Evolutionary conservation across 2,113 vertebrate genomes (phyloP).

Genomic region (Mus pahari): DNA sequence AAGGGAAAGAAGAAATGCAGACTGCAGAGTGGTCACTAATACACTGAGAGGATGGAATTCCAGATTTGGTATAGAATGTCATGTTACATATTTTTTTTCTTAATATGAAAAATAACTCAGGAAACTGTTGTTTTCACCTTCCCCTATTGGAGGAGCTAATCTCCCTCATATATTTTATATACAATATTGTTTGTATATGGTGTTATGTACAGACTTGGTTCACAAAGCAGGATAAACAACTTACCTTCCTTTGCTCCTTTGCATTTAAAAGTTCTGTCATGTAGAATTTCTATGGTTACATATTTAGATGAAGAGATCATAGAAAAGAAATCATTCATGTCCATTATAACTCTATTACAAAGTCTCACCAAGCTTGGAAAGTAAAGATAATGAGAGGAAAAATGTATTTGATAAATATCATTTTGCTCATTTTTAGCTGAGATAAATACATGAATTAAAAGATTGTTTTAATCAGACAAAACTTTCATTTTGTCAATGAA

Average conservation of each 20-base stretch:
- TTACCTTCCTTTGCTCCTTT: not conserved
- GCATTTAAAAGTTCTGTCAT: not conserved
- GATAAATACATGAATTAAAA: not conserved
- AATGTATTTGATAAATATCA: not conserved
- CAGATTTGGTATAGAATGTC: not conserved
- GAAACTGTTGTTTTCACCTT: not conserved
- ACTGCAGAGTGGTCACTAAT: rapidly evolving
- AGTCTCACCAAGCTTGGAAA: not conserved
- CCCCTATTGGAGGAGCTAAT: not conserved
- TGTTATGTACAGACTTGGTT: not conserved
- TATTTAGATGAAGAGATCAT: not conserved
- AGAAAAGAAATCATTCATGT: not conserved
- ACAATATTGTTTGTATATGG: not conserved
- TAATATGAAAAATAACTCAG: not conserved
- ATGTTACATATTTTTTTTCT: not conserved
- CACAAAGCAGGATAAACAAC: not conserved
- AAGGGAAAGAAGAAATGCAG: not conserved
- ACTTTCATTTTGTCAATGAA: not conserved
- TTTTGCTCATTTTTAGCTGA: not conserved
- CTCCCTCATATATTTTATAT: not conserved
- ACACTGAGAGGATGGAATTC: too few species aligned
- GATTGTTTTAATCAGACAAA: not conserved
- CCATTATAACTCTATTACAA: not conserved
- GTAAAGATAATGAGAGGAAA: not conserved
- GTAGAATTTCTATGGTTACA: not conserved